Conservation (phyloP, 2,888 invertebrate species). For the Oscheius sp. region DNA sequence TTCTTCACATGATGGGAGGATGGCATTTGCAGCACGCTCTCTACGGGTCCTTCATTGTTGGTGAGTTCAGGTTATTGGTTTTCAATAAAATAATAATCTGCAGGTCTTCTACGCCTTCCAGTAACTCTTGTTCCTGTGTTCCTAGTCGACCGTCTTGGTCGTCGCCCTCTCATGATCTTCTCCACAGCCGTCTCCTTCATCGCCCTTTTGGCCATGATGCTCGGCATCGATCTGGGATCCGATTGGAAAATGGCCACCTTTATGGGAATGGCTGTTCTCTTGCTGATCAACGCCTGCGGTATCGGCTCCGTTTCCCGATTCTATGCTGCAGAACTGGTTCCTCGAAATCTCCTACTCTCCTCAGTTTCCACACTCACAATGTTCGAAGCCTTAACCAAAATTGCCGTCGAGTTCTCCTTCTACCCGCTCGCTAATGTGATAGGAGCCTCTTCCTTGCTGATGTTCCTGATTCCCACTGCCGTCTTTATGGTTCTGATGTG, state of each 20-base stretch:
- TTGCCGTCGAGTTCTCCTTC: constrained; percentile 47
- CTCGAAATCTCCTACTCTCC: constrained; percentile 45
- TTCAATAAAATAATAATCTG: not conserved
- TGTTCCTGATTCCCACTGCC: constrained; percentile 49
- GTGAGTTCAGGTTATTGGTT: constrained; percentile 25
- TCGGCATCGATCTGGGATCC: constrained; percentile 42
- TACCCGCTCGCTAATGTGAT: constrained; percentile 51
- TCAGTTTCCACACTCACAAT: constrained; percentile 45
- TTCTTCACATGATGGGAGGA: constrained; percentile 42
- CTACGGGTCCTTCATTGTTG: constrained; percentile 40
- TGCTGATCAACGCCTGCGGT: constrained; percentile 51
- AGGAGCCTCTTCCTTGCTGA: constrained; percentile 43
- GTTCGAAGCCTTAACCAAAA: constrained; percentile 48
- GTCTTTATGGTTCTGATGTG: constrained; percentile 49
- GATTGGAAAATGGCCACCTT: constrained; percentile 47
- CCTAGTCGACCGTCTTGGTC: constrained; percentile 52
- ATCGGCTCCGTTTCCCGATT: constrained; percentile 54
- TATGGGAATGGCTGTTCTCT: constrained; percentile 40
- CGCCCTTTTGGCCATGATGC: constrained; percentile 41
- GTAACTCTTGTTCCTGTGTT: constrained; percentile 56
- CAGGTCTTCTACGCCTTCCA: constrained; percentile 50
- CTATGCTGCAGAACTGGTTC: constrained; percentile 55
- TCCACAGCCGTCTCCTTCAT: constrained; percentile 42
- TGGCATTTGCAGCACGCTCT: constrained; percentile 43
- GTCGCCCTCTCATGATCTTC: constrained; percentile 48